Evolutionary conservation across 2,797 vertebrate species (phyloP).

Genomic region (Xiphorhynchus erythropygius): DNA sequence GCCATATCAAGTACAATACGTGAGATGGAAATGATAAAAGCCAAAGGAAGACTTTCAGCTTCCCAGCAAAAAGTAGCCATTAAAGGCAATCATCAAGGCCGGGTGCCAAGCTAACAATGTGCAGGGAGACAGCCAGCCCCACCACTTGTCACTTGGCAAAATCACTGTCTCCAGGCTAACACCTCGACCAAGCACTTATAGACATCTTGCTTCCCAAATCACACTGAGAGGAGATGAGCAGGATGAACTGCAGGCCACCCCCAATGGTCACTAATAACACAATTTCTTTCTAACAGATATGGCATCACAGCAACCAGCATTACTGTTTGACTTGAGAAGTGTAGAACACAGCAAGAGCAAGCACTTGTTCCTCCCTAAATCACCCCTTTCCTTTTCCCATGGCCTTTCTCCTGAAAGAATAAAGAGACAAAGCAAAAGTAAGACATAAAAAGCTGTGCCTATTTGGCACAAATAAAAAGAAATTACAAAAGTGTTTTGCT

Average conservation of each 20-base stretch:
- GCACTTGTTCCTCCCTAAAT: not conserved
- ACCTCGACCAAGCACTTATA: not conserved
- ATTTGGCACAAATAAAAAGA: not conserved
- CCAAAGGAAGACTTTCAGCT: not conserved
- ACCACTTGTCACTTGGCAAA: not conserved
- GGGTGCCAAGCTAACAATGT: accelerated
- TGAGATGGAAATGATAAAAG: accelerated
- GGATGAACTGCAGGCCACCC: not conserved
- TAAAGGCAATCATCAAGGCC: not conserved
- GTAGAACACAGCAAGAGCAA: not conserved
- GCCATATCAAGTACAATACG: not conserved
- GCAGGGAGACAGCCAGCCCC: not conserved
- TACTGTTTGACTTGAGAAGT: not conserved
- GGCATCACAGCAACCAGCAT: not conserved
- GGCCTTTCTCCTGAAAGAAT: not conserved
- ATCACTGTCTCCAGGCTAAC: not conserved
- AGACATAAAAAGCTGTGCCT: not conserved
- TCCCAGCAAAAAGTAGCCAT: not conserved
- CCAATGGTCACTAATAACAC: not conserved
- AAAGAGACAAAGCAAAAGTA: not conserved
- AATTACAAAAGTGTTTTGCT: accelerated
- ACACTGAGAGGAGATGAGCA: accelerated
- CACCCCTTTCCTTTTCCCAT: not conserved
- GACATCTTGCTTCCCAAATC: not conserved
- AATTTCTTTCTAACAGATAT: not conserved